Base-by-base conservation (phyloP, 2,888 invertebrate genomes). In the Salpingus planirostris region DNA sequence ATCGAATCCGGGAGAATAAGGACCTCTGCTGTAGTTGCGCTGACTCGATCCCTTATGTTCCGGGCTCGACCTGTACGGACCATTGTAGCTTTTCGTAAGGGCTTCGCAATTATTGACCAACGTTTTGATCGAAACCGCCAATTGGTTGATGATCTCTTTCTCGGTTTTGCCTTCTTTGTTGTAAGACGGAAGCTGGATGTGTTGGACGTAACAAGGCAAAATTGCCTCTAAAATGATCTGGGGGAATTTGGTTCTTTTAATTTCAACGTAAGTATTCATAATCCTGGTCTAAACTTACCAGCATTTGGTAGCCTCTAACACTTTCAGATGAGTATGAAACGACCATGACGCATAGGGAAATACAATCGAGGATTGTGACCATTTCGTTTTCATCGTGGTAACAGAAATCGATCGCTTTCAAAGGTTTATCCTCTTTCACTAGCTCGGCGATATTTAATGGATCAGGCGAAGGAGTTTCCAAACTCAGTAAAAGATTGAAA, bases 271-370 rank as follows among this genome's bases (percentile, higher is more conserved):
- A 12, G 11, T 15, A 11, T 24, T 29, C 23, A 29, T 24, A 14
- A n/a, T n/a, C n/a, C n/a, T n/a, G n/a, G n/a, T n/a, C n/a, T n/a
- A n/a, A n/a, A 15, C 23, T 67, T 62, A 87, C 90, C 68, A 90
- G 66, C 89, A 91, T 90, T 62, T 91, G 90, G 60, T 89, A 89
- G 1, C 89, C 89, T 40, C 89, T 67, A 42, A 86, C 80, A 33
- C 96, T 93, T 62, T 98, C 97, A 3, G 97, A 91, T 0, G 97
- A 87, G 64, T 97, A 98, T 0, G 96, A 95, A 3, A 97, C 91
- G 1, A 98, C 97, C 79, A 98, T 97, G 0, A 98, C 95, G 60
- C 97, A 97, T 32, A 97, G 76, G n/a, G 95, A 93, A 57, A 98
- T 91, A 50, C 95, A 95, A 60, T 98, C 97, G 39, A 97, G 68